Evolutionary conservation across 30 jellyfish, hydroid and myxozoan species (phyloP), one percentile per base, ranked within the genome.

Genomic region (Turritopsis dohrnii): DNA sequence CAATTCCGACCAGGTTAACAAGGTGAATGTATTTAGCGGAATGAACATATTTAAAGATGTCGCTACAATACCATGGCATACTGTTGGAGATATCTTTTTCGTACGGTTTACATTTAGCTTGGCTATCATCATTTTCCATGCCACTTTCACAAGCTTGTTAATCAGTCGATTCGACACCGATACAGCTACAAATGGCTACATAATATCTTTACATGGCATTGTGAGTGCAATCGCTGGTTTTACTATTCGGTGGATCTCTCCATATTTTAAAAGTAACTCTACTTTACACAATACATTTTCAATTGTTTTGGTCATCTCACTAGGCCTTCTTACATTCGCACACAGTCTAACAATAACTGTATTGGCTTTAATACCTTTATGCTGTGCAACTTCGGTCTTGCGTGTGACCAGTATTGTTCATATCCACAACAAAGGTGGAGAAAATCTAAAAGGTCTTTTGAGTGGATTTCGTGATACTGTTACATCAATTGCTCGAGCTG

Each of bases 391-490:
- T 21, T 79, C 99, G 5, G 96, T 94, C 41, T 75, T 94, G 54
- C 84, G 99, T 41, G 99, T 89, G 17, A 86, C 96, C 7, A 94
- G 88, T 74, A 53, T 89, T 23, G 84, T 95, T 21, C 71, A 85
- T 75, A 52, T 94, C 87, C 86, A 84, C 90, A 81, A 77, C 26
- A 89, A 84, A 65, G 94, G 91, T 65, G 90, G 90, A 0, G 92
- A 86, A 66, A 75, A 89, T 20, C 94, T 79, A 75, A 86, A 83
- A 29, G 99, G 99, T 28, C 89, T 94, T 16, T 54, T 94, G 0
- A 89, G 90, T 8, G 99, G 99, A 28, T 82, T 86, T 77, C 83
- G 91, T 18, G 95, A 94, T 71, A 89, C 99, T 0, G 82, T 89
- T 20, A 75, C 95, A 84, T 86, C 99, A 16, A 75, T 94, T 88